phyloP scores from a whole-genome alignment of 2,888 invertebrate genomes.

The Phengaris arion region DNA sequence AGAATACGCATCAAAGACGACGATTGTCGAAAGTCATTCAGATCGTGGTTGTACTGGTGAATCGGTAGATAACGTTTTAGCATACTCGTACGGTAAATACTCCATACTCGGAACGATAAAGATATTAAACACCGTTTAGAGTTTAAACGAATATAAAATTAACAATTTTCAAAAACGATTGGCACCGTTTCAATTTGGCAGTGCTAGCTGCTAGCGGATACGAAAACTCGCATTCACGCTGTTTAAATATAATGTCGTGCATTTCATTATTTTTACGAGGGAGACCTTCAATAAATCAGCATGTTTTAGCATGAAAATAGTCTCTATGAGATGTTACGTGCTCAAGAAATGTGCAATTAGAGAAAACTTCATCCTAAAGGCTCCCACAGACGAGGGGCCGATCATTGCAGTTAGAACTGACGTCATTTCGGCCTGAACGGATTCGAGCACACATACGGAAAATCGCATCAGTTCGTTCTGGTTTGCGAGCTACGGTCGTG shows the following conservation, averaged over 20 bases:
- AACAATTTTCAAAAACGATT: slow-evolving; percentile 21
- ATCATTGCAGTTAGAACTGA: no score
- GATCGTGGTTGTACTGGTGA: background rate
- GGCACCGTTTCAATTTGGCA: slow-evolving; percentile 23
- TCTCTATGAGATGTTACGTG: background rate
- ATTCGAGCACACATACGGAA: no score
- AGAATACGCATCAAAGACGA: no score
- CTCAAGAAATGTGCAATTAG: no score
- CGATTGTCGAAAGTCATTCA: background rate
- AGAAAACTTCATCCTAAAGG: no score
- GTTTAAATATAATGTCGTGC: slow-evolving; percentile 9
- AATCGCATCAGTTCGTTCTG: no score
- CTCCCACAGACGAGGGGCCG: no score
- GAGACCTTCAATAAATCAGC: background rate
- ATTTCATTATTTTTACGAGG: background rate
- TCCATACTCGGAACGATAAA: no score
- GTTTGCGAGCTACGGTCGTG: no score
- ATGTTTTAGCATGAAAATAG: background rate
- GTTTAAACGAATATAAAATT: slow-evolving; percentile 8
- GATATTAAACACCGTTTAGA: background rate
- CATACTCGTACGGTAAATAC: no score
- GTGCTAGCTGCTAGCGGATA: background rate
- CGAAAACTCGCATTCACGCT: slow-evolving; percentile 22
- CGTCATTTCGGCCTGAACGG: no score
- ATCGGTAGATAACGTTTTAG: no score